These are phyloP conservation scores for Sebastes iracundus DNA, from an alignment of 2,797 vertebrate species.

Conservation along the genomic window DNA sequence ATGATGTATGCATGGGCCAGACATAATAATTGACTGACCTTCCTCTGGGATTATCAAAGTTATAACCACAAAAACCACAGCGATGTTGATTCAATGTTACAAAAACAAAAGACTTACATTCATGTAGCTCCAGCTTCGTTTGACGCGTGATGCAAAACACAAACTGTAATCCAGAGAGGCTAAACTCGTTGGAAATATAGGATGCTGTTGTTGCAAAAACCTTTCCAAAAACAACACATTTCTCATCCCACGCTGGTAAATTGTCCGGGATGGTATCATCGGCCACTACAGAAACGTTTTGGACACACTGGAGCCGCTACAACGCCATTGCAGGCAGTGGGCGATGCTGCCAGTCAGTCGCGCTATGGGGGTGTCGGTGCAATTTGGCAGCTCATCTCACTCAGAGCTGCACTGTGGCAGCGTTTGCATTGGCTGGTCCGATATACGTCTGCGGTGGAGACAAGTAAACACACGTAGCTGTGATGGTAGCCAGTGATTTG, in stretches of 20 bases:
- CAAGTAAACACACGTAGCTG: background rate
- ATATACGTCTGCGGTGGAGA: background rate
- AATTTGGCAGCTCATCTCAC: slow-evolving; percentile 31
- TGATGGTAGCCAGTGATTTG: background rate
- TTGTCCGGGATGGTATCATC: slow-evolving; percentile 55
- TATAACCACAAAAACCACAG: slow-evolving; percentile 36
- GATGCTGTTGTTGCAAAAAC: slow-evolving; percentile 36
- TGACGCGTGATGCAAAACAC: slow-evolving; percentile 37
- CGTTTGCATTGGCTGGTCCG: background rate
- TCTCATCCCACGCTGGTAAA: slow-evolving; percentile 30
- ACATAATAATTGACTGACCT: background rate
- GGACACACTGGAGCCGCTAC: slow-evolving; percentile 72
- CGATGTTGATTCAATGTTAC: slow-evolving; percentile 63
- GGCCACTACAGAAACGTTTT: slow-evolving; percentile 61
- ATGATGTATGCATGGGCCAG: background rate
- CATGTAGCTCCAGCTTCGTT: slow-evolving; percentile 60
- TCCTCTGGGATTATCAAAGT: slow-evolving; percentile 1
- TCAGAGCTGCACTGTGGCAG: slow-evolving; percentile 16
- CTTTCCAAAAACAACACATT: slow-evolving; percentile 34
- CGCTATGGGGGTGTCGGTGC: slow-evolving; percentile 68
- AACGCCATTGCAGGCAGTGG: slow-evolving; percentile 83
- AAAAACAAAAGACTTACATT: slow-evolving; percentile 87
- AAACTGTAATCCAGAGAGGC: slow-evolving; percentile 54
- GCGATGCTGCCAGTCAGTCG: slow-evolving; percentile 70
- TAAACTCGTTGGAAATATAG: slow-evolving; percentile 8